Conservation (phyloP, 2,113 vertebrate genomes). For the Paradoxurus hermaphroditus region DNA sequence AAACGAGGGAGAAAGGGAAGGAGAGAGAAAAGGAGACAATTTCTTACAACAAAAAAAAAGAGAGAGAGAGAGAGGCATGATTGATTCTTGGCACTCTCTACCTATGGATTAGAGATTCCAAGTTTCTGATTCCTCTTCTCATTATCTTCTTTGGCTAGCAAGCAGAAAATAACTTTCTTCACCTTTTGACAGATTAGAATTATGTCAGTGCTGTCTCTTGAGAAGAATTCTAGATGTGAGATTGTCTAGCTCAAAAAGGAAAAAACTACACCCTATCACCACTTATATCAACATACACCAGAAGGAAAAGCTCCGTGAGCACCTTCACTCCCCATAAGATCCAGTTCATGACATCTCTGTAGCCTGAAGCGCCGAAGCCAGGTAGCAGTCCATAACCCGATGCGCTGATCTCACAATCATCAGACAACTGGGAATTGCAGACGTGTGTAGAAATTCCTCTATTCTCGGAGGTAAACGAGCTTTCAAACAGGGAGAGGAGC, state of each 20-base stretch:
- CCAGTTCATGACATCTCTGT: not conserved
- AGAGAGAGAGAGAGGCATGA: not conserved
- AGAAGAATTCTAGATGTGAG: slow-evolving; percentile 25
- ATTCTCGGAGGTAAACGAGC: not conserved
- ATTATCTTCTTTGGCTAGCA: not conserved
- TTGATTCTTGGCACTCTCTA: not conserved
- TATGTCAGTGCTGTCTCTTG: not conserved
- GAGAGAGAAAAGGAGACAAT: not conserved
- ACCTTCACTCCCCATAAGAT: not conserved
- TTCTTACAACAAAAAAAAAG: not conserved
- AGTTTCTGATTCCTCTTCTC: not conserved
- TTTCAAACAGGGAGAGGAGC: not conserved
- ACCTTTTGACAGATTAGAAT: not conserved
- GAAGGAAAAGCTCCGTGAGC: not conserved
- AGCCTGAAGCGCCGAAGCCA: not conserved
- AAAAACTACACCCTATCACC: not conserved
- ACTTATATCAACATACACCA: not conserved
- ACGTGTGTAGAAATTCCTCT: not conserved
- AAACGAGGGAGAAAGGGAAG: not conserved
- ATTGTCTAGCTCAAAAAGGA: not conserved
- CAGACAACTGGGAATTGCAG: not conserved
- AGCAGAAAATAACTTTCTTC: not conserved
- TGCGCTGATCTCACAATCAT: not conserved
- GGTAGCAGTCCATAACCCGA: not conserved
- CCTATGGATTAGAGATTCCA: not conserved